Conservation (phyloP, 2,113 vertebrate genomes). For the Fregetta grallaria region DNA sequence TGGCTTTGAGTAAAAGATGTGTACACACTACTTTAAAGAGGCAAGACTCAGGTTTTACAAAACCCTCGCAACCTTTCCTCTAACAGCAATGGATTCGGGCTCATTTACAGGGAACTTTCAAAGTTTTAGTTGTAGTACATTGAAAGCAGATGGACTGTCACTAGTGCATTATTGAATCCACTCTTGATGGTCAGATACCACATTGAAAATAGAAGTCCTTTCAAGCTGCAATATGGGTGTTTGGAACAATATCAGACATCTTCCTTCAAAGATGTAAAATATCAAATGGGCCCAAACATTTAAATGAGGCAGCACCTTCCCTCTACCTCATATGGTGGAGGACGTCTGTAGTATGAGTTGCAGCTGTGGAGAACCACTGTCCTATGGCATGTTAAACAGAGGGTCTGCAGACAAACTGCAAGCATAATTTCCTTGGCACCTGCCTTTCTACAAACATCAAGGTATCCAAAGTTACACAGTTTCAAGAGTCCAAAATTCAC, state of each 20-base stretch:
- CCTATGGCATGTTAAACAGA: background rate
- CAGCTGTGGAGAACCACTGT: background rate
- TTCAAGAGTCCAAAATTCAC: background rate
- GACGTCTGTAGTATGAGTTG: background rate
- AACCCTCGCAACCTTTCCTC: background rate
- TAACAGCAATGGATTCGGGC: background rate
- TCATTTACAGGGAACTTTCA: background rate
- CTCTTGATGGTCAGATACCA: background rate
- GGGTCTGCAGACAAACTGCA: background rate
- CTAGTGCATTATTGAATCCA: background rate
- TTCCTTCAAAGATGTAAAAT: background rate
- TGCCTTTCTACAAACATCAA: background rate
- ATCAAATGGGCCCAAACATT: background rate
- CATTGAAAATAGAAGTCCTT: background rate
- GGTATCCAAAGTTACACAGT: background rate
- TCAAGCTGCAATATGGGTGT: background rate
- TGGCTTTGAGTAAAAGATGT: background rate
- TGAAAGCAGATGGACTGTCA: background rate
- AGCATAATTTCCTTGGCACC: background rate
- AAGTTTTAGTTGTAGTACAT: background rate
- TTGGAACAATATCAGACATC: background rate
- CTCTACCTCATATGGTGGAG: fast-evolving
- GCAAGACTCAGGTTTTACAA: background rate
- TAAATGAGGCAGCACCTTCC: background rate
- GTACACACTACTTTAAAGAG: background rate